A percentile compares a stretch with the other conserved stretches of the same genome.
Conservation (phyloP, 92 coral and sea anemone species). For the Epizoanthus fatuus region DNA sequence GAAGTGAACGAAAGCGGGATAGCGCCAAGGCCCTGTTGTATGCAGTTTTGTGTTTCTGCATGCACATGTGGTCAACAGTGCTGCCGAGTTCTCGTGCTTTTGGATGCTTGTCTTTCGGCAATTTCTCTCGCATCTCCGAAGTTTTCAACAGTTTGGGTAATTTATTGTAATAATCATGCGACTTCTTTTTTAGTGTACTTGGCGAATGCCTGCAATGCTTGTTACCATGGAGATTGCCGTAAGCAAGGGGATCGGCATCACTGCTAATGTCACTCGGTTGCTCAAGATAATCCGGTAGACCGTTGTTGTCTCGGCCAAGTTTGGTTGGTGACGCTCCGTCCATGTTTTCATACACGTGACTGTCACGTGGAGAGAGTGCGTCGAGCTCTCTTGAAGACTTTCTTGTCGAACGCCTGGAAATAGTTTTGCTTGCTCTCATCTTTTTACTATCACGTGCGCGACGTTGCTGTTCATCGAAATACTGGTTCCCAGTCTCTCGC, state of each 20-base stretch:
- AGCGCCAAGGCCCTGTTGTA: constrained; percentile 82
- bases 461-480: background rate
- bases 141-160: constrained; percentile 82
- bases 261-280: constrained; percentile 16
- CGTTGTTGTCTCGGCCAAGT: background rate
- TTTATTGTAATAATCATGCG: constrained; percentile 76
- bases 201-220: constrained; percentile 79
- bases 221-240: constrained; percentile 58
- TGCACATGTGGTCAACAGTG: constrained; percentile 68
- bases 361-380: background rate
- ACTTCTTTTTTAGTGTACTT: constrained; percentile 40
- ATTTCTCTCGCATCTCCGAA: constrained; percentile 78
- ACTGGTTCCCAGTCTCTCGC: constrained; percentile 7
- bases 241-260: constrained; percentile 32
- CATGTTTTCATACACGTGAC: background rate
- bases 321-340: background rate
- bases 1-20: constrained; percentile 82
- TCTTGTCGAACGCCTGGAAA: background rate
- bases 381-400: too few species aligned
- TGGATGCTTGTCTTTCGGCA: constrained; percentile 38
- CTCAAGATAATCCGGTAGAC: background rate
- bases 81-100: constrained; percentile 43
- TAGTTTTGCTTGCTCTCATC: background rate
- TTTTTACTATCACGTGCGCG: background rate
- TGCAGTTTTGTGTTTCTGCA: constrained; percentile 76